Percentiles rank a stretch among this genome's conserved stretches.
Evolutionary conservation across 2,113 vertebrate genomes (phyloP).

Genomic region (Fregetta grallaria): DNA sequence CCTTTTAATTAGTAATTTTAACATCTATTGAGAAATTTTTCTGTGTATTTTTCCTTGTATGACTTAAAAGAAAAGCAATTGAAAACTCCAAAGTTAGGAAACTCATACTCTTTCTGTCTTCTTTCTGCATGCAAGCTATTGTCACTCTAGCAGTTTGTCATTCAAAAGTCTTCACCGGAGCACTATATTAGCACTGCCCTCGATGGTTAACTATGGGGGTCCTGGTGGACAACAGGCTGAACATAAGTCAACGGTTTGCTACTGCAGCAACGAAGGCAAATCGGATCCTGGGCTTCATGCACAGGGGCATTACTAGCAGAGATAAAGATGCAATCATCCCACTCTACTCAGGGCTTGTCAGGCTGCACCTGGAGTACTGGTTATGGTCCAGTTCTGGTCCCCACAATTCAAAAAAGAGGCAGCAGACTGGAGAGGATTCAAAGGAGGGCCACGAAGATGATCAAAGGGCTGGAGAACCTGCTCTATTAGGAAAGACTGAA

Average conservation of each 20-base stretch:
- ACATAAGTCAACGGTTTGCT: neutral
- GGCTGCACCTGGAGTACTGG: neutral
- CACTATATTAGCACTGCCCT: too few species aligned
- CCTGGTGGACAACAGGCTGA: neutral
- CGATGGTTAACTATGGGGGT: neutral
- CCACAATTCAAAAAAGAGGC: neutral
- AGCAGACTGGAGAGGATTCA: neutral
- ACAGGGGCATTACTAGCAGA: too few species aligned
- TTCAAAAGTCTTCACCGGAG: neutral
- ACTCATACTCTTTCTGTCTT: neutral
- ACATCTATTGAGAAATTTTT: neutral
- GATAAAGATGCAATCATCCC: neutral
- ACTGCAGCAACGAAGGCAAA: neutral
- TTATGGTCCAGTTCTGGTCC: neutral
- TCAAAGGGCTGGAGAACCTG: neutral
- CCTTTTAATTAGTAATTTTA: neutral
- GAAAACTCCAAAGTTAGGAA: neutral
- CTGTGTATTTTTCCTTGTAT: neutral
- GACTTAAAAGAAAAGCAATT: neutral
- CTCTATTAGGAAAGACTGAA: neutral
- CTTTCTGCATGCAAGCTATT: neutral
- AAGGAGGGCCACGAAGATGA: neutral
- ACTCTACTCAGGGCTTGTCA: neutral
- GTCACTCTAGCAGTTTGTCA: neutral
- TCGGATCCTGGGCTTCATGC: neutral